phyloP scores from a whole-genome alignment of 2,113 vertebrate species.

The Mungos mungo region DNA sequence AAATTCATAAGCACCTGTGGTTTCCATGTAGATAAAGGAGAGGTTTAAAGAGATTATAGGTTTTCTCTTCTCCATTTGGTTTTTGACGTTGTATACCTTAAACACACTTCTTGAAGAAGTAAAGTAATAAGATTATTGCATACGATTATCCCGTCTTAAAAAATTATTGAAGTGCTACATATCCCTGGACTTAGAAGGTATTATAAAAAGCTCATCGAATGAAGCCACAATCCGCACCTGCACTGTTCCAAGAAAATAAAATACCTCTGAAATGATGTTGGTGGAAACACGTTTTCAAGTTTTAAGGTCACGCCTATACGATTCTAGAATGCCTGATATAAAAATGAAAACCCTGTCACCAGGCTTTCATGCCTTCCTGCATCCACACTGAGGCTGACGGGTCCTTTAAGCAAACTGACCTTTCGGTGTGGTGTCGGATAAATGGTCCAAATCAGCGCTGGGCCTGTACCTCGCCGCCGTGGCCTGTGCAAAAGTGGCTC shows the following conservation, averaged over 20 bases:
- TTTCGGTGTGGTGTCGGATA: slow-evolving; percentile 41
- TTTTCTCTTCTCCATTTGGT: background rate
- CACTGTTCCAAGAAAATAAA: slow-evolving; percentile 77
- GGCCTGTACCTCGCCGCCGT: background rate
- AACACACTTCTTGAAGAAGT: slow-evolving; percentile 9
- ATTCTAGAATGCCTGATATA: slow-evolving; percentile 13
- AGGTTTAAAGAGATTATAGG: background rate
- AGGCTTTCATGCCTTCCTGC: background rate
- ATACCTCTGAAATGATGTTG: slow-evolving; percentile 72
- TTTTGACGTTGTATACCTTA: background rate
- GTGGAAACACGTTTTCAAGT: slow-evolving; percentile 62
- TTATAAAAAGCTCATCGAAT: slow-evolving; percentile 71
- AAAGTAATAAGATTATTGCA: background rate
- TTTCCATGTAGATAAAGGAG: background rate
- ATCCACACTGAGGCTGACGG: background rate
- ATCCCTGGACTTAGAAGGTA: slow-evolving; percentile 26
- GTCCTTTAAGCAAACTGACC: slow-evolving; percentile 34
- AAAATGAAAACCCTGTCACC: slow-evolving; percentile 23
- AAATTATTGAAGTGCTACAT: background rate
- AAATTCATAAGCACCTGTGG: background rate
- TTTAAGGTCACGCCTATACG: slow-evolving; percentile 30
- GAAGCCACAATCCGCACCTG: background rate
- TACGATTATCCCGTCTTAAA: slow-evolving; percentile 24
- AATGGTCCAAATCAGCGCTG: slow-evolving; percentile 1
- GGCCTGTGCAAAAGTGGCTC: slow-evolving; percentile 30